A percentile compares a stretch with the other conserved stretches of the same genome.
These are phyloP conservation scores for Temnothorax longispinosus DNA, from an alignment of 1,140 invertebrate species.

Conservation along the genomic window DNA sequence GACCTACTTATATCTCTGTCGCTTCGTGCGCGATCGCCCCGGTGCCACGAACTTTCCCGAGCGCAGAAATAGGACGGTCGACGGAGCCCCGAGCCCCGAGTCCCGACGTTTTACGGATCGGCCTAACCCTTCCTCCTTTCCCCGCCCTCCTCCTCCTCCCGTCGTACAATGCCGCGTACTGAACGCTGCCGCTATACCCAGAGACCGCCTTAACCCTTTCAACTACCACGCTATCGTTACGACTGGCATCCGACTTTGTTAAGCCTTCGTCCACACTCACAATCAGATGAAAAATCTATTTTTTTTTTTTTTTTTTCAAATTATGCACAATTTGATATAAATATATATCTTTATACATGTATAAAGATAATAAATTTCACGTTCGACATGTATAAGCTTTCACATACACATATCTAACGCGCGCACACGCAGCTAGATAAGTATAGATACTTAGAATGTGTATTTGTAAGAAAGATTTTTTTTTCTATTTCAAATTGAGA, in stretches of 20 bases:
- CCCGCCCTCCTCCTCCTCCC: constrained; percentile 51
- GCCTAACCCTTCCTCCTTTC: constrained; percentile 41
- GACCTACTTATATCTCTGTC: constrained; percentile 83
- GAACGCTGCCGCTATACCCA: constrained; percentile 54
- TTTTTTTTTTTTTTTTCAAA: neutral
- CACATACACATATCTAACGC: neutral
- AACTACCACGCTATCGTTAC: neutral
- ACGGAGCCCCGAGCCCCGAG: constrained; percentile 53
- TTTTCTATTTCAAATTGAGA: neutral
- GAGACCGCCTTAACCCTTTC: constrained; percentile 59
- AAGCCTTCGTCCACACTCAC: neutral
- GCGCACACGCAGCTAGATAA: neutral
- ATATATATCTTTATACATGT: no score
- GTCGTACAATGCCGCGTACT: constrained; percentile 51
- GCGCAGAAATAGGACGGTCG: constrained; percentile 82
- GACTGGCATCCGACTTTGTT: neutral
- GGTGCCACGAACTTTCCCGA: constrained; percentile 81
- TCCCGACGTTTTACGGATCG: constrained; percentile 64
- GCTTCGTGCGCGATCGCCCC: constrained; percentile 79
- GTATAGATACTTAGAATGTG: neutral
- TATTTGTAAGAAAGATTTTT: neutral
- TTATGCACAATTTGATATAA: neutral
- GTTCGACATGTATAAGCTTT: neutral
- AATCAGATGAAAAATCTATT: neutral
- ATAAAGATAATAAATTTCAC: neutral